phyloP scores from a whole-genome alignment of 2,113 vertebrate genomes.

The Muntiacus reevesi region DNA sequence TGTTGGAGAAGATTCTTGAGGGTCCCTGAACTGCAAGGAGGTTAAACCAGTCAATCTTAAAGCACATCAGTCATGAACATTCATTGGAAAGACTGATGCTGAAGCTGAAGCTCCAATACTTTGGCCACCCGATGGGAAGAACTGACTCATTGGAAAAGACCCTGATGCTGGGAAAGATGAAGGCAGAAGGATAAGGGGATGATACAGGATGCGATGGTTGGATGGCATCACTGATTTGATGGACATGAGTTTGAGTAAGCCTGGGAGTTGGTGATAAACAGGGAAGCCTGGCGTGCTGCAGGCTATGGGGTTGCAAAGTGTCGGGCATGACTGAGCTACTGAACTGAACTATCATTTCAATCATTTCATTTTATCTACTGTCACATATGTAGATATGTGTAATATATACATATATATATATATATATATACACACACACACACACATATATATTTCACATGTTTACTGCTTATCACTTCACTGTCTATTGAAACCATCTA shows the following conservation, averaged over 20 bases:
- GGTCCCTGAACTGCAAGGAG: not conserved
- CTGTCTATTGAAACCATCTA: not conserved
- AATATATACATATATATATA: not conserved
- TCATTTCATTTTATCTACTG: not conserved
- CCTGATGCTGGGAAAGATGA: not conserved
- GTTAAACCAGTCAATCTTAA: not conserved
- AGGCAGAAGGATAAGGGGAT: not conserved
- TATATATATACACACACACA: not conserved
- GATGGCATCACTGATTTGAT: not conserved
- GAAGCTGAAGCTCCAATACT: not conserved
- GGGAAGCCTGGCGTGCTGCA: not conserved
- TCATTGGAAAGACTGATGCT: not conserved
- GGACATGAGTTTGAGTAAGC: not conserved
- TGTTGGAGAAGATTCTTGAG: not conserved
- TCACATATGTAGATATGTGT: not conserved
- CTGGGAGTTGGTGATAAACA: not conserved
- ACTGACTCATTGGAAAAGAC: not conserved
- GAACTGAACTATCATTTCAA: not conserved
- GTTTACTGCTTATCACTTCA: not conserved
- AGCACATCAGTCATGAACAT: not conserved
- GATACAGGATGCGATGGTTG: fast-evolving
- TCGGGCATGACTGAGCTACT: not conserved
- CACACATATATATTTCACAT: not conserved
- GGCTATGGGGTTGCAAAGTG: not conserved
- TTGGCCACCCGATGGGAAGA: not conserved